phyloP scores from a whole-genome alignment of 1,140 invertebrate genomes.

The Hirudo medicinalis region DNA sequence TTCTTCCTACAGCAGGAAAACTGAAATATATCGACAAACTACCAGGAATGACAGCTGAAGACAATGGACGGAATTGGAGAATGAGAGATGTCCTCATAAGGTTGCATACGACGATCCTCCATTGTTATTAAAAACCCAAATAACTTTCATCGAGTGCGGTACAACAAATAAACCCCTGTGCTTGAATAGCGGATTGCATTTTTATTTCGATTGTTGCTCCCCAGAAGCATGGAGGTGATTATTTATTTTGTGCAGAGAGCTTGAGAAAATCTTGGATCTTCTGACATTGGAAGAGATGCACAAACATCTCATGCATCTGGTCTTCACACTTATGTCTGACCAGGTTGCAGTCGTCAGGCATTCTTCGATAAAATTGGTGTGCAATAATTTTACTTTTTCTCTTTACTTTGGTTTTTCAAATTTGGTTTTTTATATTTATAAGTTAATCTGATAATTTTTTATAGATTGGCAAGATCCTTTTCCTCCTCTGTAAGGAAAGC shows the following conservation, averaged over 20 bases:
- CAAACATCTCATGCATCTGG: not conserved
- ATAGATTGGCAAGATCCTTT: too few species aligned
- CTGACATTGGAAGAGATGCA: not conserved
- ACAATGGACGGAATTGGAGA: constrained; percentile 8
- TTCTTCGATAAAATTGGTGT: not conserved
- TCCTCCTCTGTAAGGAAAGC: too few species aligned
- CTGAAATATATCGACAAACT: not conserved
- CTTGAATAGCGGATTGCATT: not conserved
- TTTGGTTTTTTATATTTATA: too few species aligned
- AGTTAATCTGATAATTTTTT: too few species aligned
- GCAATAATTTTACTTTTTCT: not conserved
- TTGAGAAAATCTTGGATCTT: constrained; percentile 1
- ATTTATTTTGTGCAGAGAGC: not conserved
- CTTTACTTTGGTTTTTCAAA: too few species aligned
- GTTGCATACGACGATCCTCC: too few species aligned
- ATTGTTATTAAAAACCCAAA: too few species aligned
- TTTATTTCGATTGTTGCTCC: not conserved
- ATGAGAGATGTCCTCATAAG: not conserved
- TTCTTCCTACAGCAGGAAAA: not conserved
- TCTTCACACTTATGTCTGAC: not conserved
- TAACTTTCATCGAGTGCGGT: not conserved
- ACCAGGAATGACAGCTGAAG: not conserved
- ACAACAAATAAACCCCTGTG: not conserved
- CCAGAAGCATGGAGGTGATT: not conserved
- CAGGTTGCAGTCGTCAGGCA: not conserved